A percentile compares a stretch with the other conserved stretches of the same genome.
phyloP scores from a whole-genome alignment of 2,113 vertebrate genomes.

The Ancistrus triradiatus region DNA sequence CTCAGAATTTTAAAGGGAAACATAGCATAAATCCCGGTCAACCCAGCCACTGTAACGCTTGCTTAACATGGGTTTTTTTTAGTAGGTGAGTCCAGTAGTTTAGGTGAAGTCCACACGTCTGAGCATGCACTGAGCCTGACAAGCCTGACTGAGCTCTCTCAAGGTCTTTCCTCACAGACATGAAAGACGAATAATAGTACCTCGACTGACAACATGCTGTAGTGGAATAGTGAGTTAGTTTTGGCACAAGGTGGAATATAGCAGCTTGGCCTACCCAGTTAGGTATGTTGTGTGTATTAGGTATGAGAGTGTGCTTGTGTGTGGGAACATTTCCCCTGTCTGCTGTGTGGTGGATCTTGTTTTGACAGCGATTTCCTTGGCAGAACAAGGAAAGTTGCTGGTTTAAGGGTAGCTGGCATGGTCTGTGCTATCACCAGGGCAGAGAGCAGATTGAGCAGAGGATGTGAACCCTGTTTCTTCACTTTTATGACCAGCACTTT shows the following conservation, averaged over 20 bases:
- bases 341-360: slow-evolving; percentile 28
- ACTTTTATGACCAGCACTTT: slow-evolving; percentile 26
- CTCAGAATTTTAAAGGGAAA: slow-evolving; percentile 1
- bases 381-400: slow-evolving; percentile 20
- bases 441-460: slow-evolving; percentile 1
- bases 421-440: slow-evolving; percentile 13
- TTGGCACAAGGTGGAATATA: slow-evolving; percentile 15
- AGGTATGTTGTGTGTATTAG: slow-evolving; percentile 20
- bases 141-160: not conserved
- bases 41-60: slow-evolving; percentile 5
- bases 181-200: slow-evolving; percentile 10
- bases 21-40: not conserved
- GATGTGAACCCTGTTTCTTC: slow-evolving; percentile 3
- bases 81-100: not conserved
- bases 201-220: not conserved
- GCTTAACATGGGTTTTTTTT: not conserved
- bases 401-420: slow-evolving; percentile 24
- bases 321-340: slow-evolving; percentile 21
- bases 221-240: slow-evolving; percentile 28
- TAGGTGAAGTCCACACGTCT: slow-evolving; percentile 1
- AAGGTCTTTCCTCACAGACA: slow-evolving; percentile 4
- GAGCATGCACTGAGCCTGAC: not conserved
- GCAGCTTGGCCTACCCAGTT: slow-evolving; percentile 4
- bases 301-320: slow-evolving; percentile 14
- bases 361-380: slow-evolving; percentile 44